Evolutionary conservation across 2,888 invertebrate genomes (phyloP).

Genomic region (Nomada fucata): DNA sequence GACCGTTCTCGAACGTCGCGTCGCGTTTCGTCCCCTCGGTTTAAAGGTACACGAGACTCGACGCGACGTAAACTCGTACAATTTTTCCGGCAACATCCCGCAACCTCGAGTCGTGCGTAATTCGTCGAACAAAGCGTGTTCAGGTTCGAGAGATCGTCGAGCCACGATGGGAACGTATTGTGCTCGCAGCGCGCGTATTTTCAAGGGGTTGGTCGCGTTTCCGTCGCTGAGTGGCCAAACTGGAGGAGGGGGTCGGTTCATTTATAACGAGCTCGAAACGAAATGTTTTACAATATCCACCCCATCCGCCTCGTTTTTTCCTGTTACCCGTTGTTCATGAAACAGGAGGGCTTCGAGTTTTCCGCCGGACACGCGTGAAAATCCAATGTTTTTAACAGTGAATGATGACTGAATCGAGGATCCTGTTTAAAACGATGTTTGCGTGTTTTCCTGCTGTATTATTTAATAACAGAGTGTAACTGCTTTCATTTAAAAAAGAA

Average conservation of each 20-base stretch:
- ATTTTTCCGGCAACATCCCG: neutral
- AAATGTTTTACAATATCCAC: conserved; percentile 11
- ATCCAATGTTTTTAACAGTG: neutral
- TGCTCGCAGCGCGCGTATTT: conserved; percentile 10
- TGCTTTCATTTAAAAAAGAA: too few relatives aligned
- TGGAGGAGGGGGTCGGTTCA: too few relatives aligned
- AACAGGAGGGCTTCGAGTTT: neutral
- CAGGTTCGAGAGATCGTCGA: conserved; percentile 27
- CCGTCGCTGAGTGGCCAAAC: conserved; percentile 2
- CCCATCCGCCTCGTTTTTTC: neutral
- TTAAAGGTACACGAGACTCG: neutral
- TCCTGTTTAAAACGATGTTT: neutral
- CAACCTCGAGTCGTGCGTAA: conserved; percentile 8
- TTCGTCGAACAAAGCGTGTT: conserved; percentile 26
- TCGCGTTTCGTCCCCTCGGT: conserved; percentile 10
- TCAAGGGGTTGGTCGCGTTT: conserved; percentile 5
- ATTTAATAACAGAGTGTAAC: too few relatives aligned
- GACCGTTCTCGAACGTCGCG: neutral
- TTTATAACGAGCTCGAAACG: neutral
- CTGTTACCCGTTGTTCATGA: neutral
- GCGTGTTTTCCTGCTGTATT: neutral
- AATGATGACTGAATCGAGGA: too few relatives aligned
- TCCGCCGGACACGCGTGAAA: neutral
- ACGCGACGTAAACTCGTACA: neutral
- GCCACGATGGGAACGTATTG: conserved; percentile 16